phyloP scores from a whole-genome alignment of 2,888 invertebrate genomes.

The Tolmerus cingulatus region DNA sequence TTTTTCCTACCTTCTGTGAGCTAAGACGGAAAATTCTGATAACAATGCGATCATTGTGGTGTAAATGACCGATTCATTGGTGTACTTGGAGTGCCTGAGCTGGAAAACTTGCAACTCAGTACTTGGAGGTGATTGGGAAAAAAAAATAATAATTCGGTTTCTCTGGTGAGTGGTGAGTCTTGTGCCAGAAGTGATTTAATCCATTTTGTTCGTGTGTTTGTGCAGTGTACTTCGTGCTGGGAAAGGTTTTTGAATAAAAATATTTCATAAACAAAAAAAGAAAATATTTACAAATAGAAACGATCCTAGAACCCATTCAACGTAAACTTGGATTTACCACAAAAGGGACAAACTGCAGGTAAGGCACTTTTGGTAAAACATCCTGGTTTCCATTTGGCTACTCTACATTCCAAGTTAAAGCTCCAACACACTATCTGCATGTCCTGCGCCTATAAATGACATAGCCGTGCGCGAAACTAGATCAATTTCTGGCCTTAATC shows the following conservation, averaged over 20 bases:
- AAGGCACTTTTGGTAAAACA: background rate
- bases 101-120: background rate
- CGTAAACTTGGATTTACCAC: background rate
- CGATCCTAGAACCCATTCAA: background rate
- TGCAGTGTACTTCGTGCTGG: background rate
- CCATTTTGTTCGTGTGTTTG: background rate
- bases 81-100: background rate
- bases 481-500: slow-evolving; percentile 23
- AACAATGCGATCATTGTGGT: slow-evolving; percentile 25
- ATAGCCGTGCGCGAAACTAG: background rate
- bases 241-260: background rate
- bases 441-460: background rate
- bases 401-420: background rate
- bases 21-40: slow-evolving; percentile 14
- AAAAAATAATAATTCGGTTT: background rate
- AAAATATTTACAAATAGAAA: background rate
- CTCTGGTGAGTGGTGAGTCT: background rate
- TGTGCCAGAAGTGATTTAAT: background rate
- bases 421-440: background rate
- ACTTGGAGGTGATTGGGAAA: background rate
- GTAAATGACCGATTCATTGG: slow-evolving; percentile 19
- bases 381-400: background rate
- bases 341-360: background rate
- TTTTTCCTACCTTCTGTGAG: background rate
- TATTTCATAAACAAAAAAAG: background rate